Base-by-base conservation (phyloP, 2,888 invertebrate species). In the Lepas anatifera region DNA sequence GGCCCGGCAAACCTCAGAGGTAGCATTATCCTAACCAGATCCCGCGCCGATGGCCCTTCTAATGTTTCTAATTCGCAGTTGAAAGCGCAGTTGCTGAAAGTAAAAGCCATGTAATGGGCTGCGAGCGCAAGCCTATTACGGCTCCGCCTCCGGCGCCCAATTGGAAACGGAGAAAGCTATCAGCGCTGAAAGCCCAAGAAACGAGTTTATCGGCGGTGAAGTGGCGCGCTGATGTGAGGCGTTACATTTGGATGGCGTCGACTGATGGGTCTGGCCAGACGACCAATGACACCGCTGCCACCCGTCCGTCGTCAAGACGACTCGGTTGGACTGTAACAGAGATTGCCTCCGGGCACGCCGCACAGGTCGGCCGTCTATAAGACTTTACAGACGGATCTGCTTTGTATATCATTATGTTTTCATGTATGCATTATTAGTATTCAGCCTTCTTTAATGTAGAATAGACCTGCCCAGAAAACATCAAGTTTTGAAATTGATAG, bases 31-130 rank as follows among this genome's bases (percentile, higher is more conserved):
- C 52, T 52, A 52, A 52, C 52, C 52, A 52, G 52, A 52, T 52
- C 52, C 52, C 27, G 52, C 52, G 52, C 13, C 52, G 52, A 52
- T 52, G 52, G 27, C 27, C 52, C 52, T 27, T 52, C 52, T 52
- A 52, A 52, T 52, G 52, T 52, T 52, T 52, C 52, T 52, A 52
- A 52, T 52, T 52, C 52, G 52, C 52, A 52, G 52, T 52, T 52
- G 52, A 52, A 52, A 52, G 52, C 52, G 52, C 29, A 52, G 52
- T 52, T 52, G 52, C 52, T 16, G 52, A n/a, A 29, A 52, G 52
- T 52, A 52, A 52, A 52, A 52, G 52, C 52, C 52, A 52, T 52
- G 52, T 52, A 52, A 52, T 52, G 52, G 52, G 13, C 10, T 3
- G 27, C 13, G n/a, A 29, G 52, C 27, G 52, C 11, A 29, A 52